Conservation (phyloP, 35 echinoderm and acorn worm species). For the Ptychodera flava region DNA sequence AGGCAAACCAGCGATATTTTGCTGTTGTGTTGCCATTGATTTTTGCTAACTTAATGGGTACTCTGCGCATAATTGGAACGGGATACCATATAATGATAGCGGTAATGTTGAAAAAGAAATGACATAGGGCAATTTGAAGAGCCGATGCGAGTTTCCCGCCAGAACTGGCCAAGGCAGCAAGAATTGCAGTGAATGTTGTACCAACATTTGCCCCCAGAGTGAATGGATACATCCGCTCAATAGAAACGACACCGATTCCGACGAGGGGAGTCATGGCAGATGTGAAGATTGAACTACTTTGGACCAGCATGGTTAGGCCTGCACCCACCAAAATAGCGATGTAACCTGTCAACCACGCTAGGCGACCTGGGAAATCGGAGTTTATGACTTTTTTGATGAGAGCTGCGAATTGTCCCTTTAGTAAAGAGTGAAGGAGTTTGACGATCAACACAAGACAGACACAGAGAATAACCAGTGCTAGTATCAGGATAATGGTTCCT, state of each 20-base stretch:
- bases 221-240: constrained; percentile 79
- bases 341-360: constrained; percentile 72
- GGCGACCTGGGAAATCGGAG: constrained; percentile 75
- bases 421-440: constrained; percentile 82
- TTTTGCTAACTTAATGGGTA: constrained; percentile 52
- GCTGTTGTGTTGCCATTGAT: constrained; percentile 59
- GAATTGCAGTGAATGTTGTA: constrained; percentile 66
- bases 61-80: constrained; percentile 40
- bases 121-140: constrained; percentile 72
- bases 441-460: constrained; percentile 75
- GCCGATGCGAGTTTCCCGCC: constrained; percentile 44
- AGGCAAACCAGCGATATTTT: constrained; percentile 81
- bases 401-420: constrained; percentile 72
- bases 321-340: constrained; percentile 81
- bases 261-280: constrained; percentile 88
- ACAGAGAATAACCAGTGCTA: constrained; percentile 59
- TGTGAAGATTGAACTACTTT: constrained; percentile 96
- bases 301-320: constrained; percentile 74
- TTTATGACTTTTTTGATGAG: constrained; percentile 80
- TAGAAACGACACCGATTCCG: constrained; percentile 78
- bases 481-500: constrained; percentile 57
- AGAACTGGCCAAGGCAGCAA: constrained; percentile 61
- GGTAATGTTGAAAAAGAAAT: constrained; percentile 73
- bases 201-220: constrained; percentile 80
- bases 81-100: constrained; percentile 82